Conservation (phyloP, 2,888 invertebrate genomes). For the Hololepta plana region DNA sequence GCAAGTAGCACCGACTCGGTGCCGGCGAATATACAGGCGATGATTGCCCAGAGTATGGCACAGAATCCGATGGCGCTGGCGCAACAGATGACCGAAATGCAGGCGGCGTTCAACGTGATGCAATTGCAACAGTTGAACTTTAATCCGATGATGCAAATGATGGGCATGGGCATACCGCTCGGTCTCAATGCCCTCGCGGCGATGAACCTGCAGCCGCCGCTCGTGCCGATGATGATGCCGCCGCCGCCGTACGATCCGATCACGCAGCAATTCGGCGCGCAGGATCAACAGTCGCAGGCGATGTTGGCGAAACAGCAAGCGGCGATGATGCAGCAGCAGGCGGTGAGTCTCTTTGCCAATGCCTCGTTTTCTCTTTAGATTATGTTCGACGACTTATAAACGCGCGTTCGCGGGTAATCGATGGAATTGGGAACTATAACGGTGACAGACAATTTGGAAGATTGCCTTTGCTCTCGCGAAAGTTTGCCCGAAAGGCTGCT, state of each 20-base stretch:
- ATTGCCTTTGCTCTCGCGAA: no score
- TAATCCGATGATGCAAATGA: constrained; percentile 82
- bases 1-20: constrained; percentile 35
- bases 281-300: constrained; percentile 29
- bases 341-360: constrained; percentile 34
- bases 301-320: constrained; percentile 54
- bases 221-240: constrained; percentile 78
- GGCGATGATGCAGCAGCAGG: constrained; percentile 46
- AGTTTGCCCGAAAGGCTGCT: no score
- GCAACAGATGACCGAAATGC: constrained; percentile 70
- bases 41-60: constrained; percentile 28
- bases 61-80: constrained; percentile 35
- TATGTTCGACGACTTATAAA: no score
- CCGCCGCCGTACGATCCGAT: constrained; percentile 63
- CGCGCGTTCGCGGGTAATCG: no score
- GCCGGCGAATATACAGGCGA: constrained; percentile 29
- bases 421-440: no score
- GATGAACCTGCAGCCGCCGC: constrained; percentile 87
- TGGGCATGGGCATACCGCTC: constrained; percentile 63
- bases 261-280: constrained; percentile 38
- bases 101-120: constrained; percentile 67
- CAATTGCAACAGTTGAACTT: constrained; percentile 74
- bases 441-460: no score
- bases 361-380: constrained; percentile 4
- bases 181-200: constrained; percentile 74